These are phyloP conservation scores for Oreonectes daqikongensis DNA, from an alignment of 2,797 vertebrate genomes.

Conservation along the genomic window DNA sequence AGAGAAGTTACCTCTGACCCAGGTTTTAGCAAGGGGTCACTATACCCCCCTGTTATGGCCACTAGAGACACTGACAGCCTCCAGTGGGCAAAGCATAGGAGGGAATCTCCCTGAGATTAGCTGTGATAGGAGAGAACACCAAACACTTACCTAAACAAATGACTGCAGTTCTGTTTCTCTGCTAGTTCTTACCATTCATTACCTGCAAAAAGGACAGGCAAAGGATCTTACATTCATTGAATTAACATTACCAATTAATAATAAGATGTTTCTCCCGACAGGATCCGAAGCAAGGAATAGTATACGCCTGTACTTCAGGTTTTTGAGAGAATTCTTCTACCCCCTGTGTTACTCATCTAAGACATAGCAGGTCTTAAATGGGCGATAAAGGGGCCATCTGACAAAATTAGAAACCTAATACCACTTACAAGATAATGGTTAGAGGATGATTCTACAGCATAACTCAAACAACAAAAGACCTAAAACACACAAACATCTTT, in stretches of 20 bases:
- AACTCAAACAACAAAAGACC: too few relatives aligned
- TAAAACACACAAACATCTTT: too few relatives aligned
- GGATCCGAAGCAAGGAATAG: slow-evolving; percentile 61
- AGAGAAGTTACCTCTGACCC: slow-evolving; percentile 33
- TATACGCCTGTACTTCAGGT: slow-evolving; percentile 57
- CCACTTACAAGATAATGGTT: neutral
- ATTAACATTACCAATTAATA: too few relatives aligned
- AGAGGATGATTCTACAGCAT: too few relatives aligned
- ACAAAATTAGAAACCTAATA: neutral
- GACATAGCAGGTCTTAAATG: slow-evolving; percentile 60
- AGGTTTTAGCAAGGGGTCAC: slow-evolving; percentile 46
- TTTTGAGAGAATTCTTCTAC: slow-evolving; percentile 57
- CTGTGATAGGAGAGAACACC: neutral
- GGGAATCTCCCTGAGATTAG: slow-evolving; percentile 17
- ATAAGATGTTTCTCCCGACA: slow-evolving; percentile 57
- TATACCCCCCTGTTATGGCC: slow-evolving; percentile 52
- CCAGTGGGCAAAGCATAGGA: slow-evolving; percentile 58
- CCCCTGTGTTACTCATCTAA: slow-evolving; percentile 61
- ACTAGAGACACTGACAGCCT: slow-evolving; percentile 48
- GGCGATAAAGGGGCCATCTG: slow-evolving; percentile 50
- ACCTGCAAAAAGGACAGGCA: neutral
- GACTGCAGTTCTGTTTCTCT: neutral
- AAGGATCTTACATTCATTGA: too few relatives aligned
- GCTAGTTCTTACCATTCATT: neutral
- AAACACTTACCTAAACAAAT: neutral